phyloP scores from a whole-genome alignment of 2,797 vertebrate genomes.

The Halcyon badia region DNA sequence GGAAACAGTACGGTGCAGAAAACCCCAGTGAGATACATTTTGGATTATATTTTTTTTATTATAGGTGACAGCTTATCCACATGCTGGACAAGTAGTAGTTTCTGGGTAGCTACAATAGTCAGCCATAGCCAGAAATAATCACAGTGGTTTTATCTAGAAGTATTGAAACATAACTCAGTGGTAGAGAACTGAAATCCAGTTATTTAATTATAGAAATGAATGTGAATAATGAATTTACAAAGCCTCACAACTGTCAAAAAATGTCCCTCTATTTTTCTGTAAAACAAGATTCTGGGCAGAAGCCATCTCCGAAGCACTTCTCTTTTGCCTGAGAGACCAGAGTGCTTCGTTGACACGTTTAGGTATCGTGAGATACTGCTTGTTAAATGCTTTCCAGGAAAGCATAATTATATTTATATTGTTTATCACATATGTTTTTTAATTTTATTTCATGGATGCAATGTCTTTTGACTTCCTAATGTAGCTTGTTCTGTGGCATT shows the following conservation, averaged over 20 bases:
- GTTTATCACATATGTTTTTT: neutral
- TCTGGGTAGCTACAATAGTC: neutral
- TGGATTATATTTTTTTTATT: neutral
- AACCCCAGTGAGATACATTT: neutral
- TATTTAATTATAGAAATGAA: neutral
- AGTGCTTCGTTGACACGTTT: neutral
- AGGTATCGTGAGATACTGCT: rapidly evolving
- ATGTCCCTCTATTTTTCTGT: neutral
- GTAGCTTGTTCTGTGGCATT: neutral
- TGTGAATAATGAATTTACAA: neutral
- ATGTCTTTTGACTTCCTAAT: neutral
- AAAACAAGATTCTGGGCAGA: neutral
- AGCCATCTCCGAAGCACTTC: neutral
- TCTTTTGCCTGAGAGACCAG: neutral
- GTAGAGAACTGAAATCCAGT: neutral
- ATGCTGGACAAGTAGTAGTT: neutral
- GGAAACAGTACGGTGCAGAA: neutral
- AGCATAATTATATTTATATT: neutral
- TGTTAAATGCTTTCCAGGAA: neutral
- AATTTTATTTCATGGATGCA: neutral
- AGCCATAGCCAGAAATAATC: neutral
- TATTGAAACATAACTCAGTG: neutral
- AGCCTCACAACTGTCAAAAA: neutral
- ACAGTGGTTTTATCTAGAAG: rapidly evolving
- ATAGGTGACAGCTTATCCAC: neutral